These are phyloP conservation scores for Cepphus grylle DNA, from an alignment of 2,113 vertebrate species.

Conservation along the genomic window DNA sequence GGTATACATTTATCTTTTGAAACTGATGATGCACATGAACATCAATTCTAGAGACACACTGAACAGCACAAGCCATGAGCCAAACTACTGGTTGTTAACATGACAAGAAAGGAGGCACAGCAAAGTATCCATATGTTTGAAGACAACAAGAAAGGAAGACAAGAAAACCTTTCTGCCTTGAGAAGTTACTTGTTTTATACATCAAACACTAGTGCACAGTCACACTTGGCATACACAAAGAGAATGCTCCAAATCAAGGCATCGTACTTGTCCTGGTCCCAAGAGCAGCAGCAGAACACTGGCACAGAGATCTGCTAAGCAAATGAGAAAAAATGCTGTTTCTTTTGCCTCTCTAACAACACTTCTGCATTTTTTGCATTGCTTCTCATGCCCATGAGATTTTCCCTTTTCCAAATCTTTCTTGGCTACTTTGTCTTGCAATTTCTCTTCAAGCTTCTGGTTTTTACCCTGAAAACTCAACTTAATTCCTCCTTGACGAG, in stretches of 20 bases:
- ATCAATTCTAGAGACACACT: background rate
- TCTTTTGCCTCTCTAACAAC: background rate
- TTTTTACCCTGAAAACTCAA: background rate
- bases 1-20: background rate
- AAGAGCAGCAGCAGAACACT: background rate
- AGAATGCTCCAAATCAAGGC: background rate
- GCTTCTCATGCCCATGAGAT: background rate
- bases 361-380: background rate
- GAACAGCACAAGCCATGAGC: background rate
- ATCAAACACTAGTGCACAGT: background rate
- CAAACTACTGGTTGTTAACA: background rate
- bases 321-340: background rate
- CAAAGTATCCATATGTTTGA: background rate
- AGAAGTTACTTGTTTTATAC: background rate
- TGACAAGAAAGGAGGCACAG: background rate
- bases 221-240: background rate
- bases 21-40: background rate
- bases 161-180: background rate
- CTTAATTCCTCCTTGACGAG: background rate
- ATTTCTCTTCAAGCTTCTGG: background rate
- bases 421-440: background rate
- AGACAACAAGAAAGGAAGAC: background rate
- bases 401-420: background rate
- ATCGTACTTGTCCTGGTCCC: background rate
- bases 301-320: background rate